Conservation (phyloP, 2,888 invertebrate species). For the Alentia gelatinosa region DNA sequence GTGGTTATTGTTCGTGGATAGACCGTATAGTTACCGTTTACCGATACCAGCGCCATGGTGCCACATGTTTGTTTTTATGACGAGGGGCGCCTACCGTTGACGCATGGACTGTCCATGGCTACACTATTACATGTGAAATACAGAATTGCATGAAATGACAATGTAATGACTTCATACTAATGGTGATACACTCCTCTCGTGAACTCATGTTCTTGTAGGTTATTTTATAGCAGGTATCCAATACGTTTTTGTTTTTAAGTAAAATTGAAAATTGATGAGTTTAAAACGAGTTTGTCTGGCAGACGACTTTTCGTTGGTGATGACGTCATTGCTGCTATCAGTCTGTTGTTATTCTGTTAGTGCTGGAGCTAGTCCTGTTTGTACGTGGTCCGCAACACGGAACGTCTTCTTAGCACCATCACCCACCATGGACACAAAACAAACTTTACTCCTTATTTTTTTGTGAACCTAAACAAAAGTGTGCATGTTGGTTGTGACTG, state of each 20-base stretch:
- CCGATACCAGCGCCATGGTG: neutral
- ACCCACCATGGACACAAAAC: neutral
- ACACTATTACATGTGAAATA: conserved; percentile 15
- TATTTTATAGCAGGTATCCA: neutral
- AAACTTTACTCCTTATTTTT: neutral
- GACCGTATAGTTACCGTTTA: neutral
- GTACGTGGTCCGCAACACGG: neutral
- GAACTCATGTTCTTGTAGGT: neutral
- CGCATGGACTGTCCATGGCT: neutral
- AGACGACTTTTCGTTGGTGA: neutral
- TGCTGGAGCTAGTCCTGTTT: neutral
- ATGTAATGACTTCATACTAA: neutral
- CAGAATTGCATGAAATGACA: conserved; percentile 21
- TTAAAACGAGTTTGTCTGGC: neutral
- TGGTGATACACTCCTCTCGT: neutral
- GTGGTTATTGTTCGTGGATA: neutral
- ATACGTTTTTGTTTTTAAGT: neutral
- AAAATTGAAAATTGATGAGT: neutral
- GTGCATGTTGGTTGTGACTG: neutral
- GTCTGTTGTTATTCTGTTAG: neutral
- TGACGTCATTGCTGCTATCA: neutral
- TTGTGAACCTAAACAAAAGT: neutral
- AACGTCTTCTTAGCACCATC: too few relatives aligned
- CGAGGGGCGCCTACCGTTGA: neutral
- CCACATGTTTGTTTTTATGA: conserved; percentile 15